Percentiles rank a stretch among this genome's conserved stretches.
Conservation (phyloP, 2,888 invertebrate species). For the Autographa gamma region DNA sequence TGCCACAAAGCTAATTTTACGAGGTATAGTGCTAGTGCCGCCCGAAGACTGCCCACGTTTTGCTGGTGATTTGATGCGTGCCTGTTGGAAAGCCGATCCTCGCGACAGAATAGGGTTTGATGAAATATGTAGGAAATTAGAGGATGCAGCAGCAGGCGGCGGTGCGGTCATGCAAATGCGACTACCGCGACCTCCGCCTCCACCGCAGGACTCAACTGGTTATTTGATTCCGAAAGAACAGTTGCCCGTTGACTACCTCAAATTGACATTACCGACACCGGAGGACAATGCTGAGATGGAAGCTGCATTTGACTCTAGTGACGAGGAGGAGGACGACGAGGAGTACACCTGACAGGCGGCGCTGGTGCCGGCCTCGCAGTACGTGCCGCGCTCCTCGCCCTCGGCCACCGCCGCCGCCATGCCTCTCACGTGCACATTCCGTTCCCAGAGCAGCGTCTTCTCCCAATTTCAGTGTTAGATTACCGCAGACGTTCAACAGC, state of each 20-base stretch:
- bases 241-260: conserved; percentile 88
- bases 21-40: conserved; percentile 93
- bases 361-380: conserved; percentile 69
- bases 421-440: conserved; percentile 75
- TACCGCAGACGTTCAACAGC: conserved; percentile 23
- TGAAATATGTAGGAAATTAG: conserved; percentile 91
- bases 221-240: conserved; percentile 90
- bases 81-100: conserved; percentile 95
- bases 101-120: conserved; percentile 92
- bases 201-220: conserved; percentile 91
- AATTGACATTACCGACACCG: conserved; percentile 77
- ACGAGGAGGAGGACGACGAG: conserved; percentile 78
- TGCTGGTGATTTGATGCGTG: conserved; percentile 93
- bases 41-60: conserved; percentile 93
- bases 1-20: conserved; percentile 93
- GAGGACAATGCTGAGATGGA: conserved; percentile 69
- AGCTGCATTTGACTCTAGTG: conserved; percentile 77
- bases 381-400: conserved; percentile 76
- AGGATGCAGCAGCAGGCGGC: conserved; percentile 80
- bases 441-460: conserved; percentile 61
- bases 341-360: conserved; percentile 81
- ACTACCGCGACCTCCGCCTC: conserved; percentile 86
- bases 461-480: conserved; percentile 69
- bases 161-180: conserved; percentile 71
- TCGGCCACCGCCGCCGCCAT: conserved; percentile 59